Evolutionary conservation across 2,888 invertebrate genomes (phyloP), one percentile per base, ranked within the genome.

Genomic region (Chamaedrilus cognettii): DNA sequence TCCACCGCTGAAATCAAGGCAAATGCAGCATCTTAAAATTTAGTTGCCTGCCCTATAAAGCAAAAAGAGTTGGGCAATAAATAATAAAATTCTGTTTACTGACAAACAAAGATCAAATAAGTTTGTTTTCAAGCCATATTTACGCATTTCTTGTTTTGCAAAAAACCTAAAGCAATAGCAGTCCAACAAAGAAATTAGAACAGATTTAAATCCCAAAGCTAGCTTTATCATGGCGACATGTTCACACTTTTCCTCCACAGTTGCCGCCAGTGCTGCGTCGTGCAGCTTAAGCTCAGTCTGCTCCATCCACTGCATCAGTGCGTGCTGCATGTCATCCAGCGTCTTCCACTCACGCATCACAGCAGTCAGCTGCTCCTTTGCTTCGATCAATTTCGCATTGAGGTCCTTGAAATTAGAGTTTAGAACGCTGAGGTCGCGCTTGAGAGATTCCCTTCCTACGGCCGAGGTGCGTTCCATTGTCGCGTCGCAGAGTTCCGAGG

Each of bases 261-360:
- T 77, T 30, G 79, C 75, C 66, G 77, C 78, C 34, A 80, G 76
- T 64, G 80, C 80, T 4, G 76, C 74, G 57, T 80, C 80, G 64
- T 80, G 94, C 31, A 96, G 87, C 81, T 90, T 90, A 28, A 89
- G 91, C 77, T 97, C 96, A 0, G 92, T 91, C 69, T 92, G 91
- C 70, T 93, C 88, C 65, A 96, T 89, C 96, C 96, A 96, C 42
- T 88, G 85, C 66, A 92, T 86, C 75, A 94, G 93, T 72, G 90
- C 89, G 76, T 95, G 94, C 80, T 92, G 92, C 78, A 92, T 86
- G 28, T 88, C 87, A 80, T 96, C 96, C 80, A 94, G 96, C 78
- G 94, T 94, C 65, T 90, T 89, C 96, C 96, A 96, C 78, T 93
- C 92, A 77, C 91, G 90, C 60, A 96, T 87, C 81, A 94, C 93